Base-by-base conservation (phyloP, 2,113 vertebrate species). In the Phalacrocorax pelagicus region DNA sequence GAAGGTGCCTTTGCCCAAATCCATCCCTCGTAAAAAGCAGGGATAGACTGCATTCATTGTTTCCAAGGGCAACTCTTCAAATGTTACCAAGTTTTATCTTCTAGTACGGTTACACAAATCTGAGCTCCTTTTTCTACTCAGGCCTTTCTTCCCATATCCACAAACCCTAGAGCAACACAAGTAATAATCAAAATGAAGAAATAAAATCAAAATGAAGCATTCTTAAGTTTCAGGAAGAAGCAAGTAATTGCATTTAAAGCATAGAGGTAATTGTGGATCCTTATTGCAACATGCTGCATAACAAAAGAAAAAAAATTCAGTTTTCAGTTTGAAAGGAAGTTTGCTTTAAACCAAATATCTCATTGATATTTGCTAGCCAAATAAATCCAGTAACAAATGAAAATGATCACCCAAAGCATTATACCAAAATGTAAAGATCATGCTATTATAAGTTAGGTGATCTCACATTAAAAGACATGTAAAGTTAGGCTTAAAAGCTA, bases 61-160 rank as follows among this genome's bases (percentile, higher is more conserved):
- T 96, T 96, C 87, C 96, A 94, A 89, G 66, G 85, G 90, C 86
- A 96, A 94, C 86, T 58, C 52, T 84, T 94, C 58, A 86, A 92
- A 51, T 55, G 47, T 22, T 78, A 93, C 20, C 59, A 93, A 78
- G 38, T 88, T 88, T 88, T 77, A 62, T 71, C 59, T 83, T 94
- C 71, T 77, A 26, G 16, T 30, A 55, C 21, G 44, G 65, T 67
- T 65, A 85, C 27, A 92, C 49, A 80, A 65, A 91, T 47, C 51
- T 61, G 29, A 82, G 49, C 22, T 90, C 36, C 20, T 92, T 93
- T 86, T 93, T 40, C 70, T 47, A 42, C 12, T 12, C 17, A 65
- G 23, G 9, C 24, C 27, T 84, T 72, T 75, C 54, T 77, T 61
- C 34, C 34, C 22, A 38, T 20, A 29, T 5, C 27, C 47, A 71